Conservation (phyloP, 2,888 invertebrate genomes). For the Luperina testacea region DNA sequence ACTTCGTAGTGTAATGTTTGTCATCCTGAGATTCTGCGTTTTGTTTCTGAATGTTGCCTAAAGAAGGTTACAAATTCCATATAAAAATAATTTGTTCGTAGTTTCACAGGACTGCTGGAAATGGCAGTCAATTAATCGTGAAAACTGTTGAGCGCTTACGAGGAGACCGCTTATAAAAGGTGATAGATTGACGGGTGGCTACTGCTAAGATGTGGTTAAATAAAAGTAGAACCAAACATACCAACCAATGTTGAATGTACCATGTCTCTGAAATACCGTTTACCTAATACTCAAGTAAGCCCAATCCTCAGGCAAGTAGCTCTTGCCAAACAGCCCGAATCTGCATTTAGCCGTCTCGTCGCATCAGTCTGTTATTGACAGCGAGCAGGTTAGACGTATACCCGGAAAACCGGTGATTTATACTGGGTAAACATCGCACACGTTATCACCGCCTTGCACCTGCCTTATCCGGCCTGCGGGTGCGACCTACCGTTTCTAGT, state of each 20-base stretch:
- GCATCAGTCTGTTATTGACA: constrained; percentile 75
- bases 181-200: neutral
- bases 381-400: constrained; percentile 73
- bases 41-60: too few species aligned
- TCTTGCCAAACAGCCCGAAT: constrained; percentile 65
- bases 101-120: neutral
- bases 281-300: constrained; percentile 17
- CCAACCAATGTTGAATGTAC: neutral
- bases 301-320: constrained; percentile 35
- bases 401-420: constrained; percentile 68
- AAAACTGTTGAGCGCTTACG: neutral
- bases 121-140: neutral
- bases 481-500: constrained; percentile 65
- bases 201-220: too few species aligned
- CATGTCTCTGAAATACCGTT: constrained; percentile 16
- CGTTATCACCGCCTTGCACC: constrained; percentile 84
- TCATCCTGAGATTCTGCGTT: too few species aligned
- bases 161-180: neutral
- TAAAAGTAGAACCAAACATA: neutral
- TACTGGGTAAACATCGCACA: constrained; percentile 81
- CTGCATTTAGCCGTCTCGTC: constrained; percentile 72
- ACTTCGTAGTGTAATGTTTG: too few species aligned
- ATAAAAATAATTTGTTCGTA: too few species aligned
- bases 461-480: constrained; percentile 77
- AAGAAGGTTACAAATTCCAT: too few species aligned